Conservation (phyloP, 2,888 invertebrate genomes). For the Bombylius discolor region DNA sequence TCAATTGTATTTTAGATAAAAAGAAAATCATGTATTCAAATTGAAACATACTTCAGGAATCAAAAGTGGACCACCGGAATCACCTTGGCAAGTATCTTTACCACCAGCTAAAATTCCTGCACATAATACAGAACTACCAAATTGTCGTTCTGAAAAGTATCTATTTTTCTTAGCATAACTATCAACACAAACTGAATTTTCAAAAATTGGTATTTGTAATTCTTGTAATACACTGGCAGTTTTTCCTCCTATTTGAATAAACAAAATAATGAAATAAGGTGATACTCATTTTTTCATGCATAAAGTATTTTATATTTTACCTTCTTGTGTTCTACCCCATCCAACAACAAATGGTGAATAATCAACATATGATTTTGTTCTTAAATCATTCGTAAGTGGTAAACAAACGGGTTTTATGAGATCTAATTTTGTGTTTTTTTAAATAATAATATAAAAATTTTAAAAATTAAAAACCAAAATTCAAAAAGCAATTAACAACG, state of each 20-base stretch:
- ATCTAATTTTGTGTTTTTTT: constrained; percentile 35
- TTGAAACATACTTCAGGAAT: constrained; percentile 21
- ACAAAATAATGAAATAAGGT: not conserved
- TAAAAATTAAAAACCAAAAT: no score
- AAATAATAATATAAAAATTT: no score
- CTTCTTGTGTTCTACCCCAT: constrained; percentile 33
- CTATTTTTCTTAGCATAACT: constrained; percentile 23
- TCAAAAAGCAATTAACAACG: not conserved
- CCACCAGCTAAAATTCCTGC: constrained; percentile 30
- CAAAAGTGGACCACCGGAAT: constrained; percentile 36
- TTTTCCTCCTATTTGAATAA: constrained; percentile 46
- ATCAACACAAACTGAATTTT: constrained; percentile 45
- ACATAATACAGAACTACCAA: constrained; percentile 28
- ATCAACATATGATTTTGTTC: constrained; percentile 42
- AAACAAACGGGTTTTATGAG: constrained; percentile 62
- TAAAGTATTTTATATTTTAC: constrained; percentile 2
- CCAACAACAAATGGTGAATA: constrained; percentile 61
- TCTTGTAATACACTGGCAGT: constrained; percentile 51
- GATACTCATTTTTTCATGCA: not conserved
- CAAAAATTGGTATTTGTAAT: constrained; percentile 56
- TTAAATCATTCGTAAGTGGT: constrained; percentile 44
- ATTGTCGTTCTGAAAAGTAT: constrained; percentile 25
- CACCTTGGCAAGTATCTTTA: constrained; percentile 34
- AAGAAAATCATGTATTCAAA: not conserved
- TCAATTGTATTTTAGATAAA: no score